Conservation (phyloP, 1,140 invertebrate genomes). For the Wiebesia pumilae region DNA sequence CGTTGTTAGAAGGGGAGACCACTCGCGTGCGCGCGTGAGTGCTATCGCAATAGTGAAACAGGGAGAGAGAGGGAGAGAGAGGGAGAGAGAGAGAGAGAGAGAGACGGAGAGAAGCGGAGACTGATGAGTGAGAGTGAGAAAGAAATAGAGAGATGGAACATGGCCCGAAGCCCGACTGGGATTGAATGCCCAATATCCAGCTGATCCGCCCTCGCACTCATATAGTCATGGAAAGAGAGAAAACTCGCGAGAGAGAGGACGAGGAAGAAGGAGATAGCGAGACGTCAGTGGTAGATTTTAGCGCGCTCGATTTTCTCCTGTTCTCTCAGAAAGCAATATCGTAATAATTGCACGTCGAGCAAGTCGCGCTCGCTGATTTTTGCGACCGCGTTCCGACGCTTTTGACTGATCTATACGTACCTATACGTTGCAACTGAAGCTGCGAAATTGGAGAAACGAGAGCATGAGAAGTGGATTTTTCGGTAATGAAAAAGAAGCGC, state of each 20-base stretch:
- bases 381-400: background rate
- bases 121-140: slow-evolving; percentile 30
- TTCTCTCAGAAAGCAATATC: slow-evolving; percentile 71
- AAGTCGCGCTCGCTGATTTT: slow-evolving; percentile 57
- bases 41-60: background rate
- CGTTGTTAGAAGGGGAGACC: slow-evolving; percentile 66
- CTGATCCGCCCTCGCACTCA: slow-evolving; percentile 64
- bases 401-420: slow-evolving; percentile 28
- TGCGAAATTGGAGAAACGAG: slow-evolving; percentile 15
- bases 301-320: slow-evolving; percentile 24
- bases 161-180: slow-evolving; percentile 54
- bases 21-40: background rate
- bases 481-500: background rate
- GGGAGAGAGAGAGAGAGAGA: slow-evolving; percentile 44
- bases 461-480: slow-evolving; percentile 16
- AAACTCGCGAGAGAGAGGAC: background rate
- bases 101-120: background rate
- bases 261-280: background rate
- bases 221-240: background rate
- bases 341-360: slow-evolving; percentile 63
- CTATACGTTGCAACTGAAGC: background rate
- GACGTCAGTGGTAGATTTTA: background rate
- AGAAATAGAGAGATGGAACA: slow-evolving; percentile 4
- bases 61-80: slow-evolving; percentile 16
- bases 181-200: slow-evolving; percentile 74